Base-by-base conservation (phyloP, 2,113 vertebrate genomes). In the Candoia aspera region DNA sequence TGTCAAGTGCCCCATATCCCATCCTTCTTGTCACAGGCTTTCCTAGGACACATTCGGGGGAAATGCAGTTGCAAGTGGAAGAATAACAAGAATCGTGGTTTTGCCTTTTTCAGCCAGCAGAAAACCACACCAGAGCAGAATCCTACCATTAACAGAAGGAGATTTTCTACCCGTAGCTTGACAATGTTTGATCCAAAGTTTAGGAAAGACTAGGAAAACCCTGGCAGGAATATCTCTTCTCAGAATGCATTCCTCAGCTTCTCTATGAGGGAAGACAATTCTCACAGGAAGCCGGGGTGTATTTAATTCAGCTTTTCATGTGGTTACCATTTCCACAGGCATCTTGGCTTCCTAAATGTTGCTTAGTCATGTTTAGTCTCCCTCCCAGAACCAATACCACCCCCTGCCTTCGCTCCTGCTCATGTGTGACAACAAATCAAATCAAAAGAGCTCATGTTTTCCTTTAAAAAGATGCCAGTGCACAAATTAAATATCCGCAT, bases 401-500 rank as follows among this genome's bases (percentile, higher is more conserved):
- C 1, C 33, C 10, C 55, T 92, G 1, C 33, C 55, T 46, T 83
- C 23, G 37, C 24, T 95, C 91, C 92, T 86, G 88, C 90, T 59
- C 42, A 84, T 93, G 90, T 90, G 68, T 86, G 84, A 58, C 84
- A 92, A 59, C 24, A 68, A 92, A 93, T 92, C 92, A 79, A 86
- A 53, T 42, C 79, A 53, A 64, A 21, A 1, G 21, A 55, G 29
- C 68, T 84, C 23, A 46, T 90, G 93, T 33, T 94, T 92, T 11
- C 5, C 15, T 12, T 57, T 53, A 88, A 88, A 33, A 33, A 60
- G 21, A 95, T 92, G 92, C 91, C 92, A 88, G 49, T 58, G 79
- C 91, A 88, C 95, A 93, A 93, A 89, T 94, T 68, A 90, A 93
- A 93, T 93, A 79, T 84, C 91, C 91, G 79, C 89, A 54, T 90